Conservation (phyloP, 2,797 vertebrate species). For the Phrynocephalus vlangalii region DNA sequence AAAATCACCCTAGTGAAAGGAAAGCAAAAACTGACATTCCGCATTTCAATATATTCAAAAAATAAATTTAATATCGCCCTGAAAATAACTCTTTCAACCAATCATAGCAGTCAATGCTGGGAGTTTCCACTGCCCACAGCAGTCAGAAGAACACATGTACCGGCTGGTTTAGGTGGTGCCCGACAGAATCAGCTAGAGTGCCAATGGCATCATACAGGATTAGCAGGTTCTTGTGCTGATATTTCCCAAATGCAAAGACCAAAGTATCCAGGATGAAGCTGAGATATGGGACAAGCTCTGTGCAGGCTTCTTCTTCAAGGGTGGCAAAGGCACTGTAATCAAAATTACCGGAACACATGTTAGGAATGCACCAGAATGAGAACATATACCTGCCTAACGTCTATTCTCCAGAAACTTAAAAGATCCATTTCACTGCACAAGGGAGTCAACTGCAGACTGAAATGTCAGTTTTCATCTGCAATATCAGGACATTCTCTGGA, state of each 20-base stretch:
- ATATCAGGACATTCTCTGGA: conserved; percentile 8
- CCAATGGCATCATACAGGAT: conserved; percentile 97
- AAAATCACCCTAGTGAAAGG: neutral
- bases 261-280: conserved; percentile 95
- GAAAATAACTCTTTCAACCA: neutral
- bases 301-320: conserved; percentile 94
- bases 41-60: neutral
- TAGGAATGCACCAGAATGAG: neutral
- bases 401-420: neutral
- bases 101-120: neutral
- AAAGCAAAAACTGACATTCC: neutral
- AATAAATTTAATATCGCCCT: neutral
- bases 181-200: conserved; percentile 93
- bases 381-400: neutral
- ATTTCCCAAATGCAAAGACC: conserved; percentile 95
- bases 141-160: conserved; percentile 71
- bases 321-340: conserved; percentile 89
- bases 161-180: conserved; percentile 94
- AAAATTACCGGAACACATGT: neutral
- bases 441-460: neutral
- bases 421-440: neutral
- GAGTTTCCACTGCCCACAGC: conserved; percentile 18
- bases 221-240: conserved; percentile 96
- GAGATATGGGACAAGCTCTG: conserved; percentile 94
- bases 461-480: neutral